Evolutionary conservation across 1,140 invertebrate species (phyloP).

Genomic region (Drosophila paulistorum): DNA sequence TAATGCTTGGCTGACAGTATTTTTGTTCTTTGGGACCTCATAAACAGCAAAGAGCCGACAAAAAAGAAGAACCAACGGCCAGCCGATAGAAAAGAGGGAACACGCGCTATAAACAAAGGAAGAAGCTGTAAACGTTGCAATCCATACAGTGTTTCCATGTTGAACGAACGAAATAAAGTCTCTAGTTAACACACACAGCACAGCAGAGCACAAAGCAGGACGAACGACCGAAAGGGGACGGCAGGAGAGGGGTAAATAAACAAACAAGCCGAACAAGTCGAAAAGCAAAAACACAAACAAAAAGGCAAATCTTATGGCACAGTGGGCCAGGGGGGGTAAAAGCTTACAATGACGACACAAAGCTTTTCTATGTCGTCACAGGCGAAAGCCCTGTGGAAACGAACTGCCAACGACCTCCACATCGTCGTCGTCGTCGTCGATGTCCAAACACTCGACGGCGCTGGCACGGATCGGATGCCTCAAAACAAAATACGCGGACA

Average conservation of each 20-base stretch:
- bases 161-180: slow-evolving; percentile 29
- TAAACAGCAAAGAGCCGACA: slow-evolving; percentile 27
- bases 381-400: slow-evolving; percentile 36
- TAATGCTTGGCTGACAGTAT: slow-evolving; percentile 61
- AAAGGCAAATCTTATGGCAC: background rate
- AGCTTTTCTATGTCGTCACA: slow-evolving; percentile 70
- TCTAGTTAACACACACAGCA: slow-evolving; percentile 31
- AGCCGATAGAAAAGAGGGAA: slow-evolving; percentile 30
- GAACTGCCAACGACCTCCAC: slow-evolving; percentile 18
- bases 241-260: slow-evolving; percentile 25
- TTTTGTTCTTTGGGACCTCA: slow-evolving; percentile 41
- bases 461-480: slow-evolving; percentile 71
- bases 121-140: slow-evolving; percentile 44
- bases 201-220: background rate
- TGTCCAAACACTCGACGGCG: slow-evolving; percentile 69
- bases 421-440: slow-evolving; percentile 3
- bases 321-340: slow-evolving; percentile 22
- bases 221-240: background rate
- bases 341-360: slow-evolving; percentile 53
- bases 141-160: slow-evolving; percentile 28
- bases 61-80: background rate
- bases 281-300: slow-evolving; percentile 11
- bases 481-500: slow-evolving; percentile 33
- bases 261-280: slow-evolving; percentile 36
- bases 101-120: slow-evolving; percentile 21